Conservation (phyloP, 2,888 invertebrate genomes). For the Drosophila birchii region DNA sequence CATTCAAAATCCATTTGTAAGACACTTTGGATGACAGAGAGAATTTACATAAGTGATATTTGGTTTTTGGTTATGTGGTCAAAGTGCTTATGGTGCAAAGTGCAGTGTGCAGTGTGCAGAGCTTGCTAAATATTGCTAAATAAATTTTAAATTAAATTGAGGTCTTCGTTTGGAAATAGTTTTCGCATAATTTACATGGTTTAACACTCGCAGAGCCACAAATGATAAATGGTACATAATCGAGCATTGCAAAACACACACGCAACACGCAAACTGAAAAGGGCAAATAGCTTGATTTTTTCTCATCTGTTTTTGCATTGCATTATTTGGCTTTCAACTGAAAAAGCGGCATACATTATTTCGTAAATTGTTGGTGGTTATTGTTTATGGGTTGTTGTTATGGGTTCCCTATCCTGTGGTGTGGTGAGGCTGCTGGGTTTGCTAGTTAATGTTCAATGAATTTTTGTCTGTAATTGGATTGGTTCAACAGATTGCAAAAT, state of each 20-base stretch:
- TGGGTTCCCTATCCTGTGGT: slow-evolving; percentile 28
- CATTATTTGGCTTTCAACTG: slow-evolving; percentile 25
- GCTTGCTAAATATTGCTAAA: slow-evolving; percentile 13
- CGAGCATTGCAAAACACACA: slow-evolving; percentile 37
- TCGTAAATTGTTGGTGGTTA: slow-evolving; percentile 10
- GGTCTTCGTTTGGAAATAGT: slow-evolving; percentile 40
- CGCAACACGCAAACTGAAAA: slow-evolving; percentile 22
- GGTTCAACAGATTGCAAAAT: slow-evolving; percentile 19
- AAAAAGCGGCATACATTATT: slow-evolving; percentile 26
- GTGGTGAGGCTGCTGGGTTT: slow-evolving; percentile 30
- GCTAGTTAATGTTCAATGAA: slow-evolving; percentile 24
- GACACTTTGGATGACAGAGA: slow-evolving; percentile 31
- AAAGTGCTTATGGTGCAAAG: slow-evolving; percentile 36
- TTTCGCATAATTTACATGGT: slow-evolving; percentile 61
- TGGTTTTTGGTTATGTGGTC: slow-evolving; percentile 57
- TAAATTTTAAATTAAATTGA: slow-evolving; percentile 48
- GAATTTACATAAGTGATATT: slow-evolving; percentile 48
- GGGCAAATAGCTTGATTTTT: slow-evolving; percentile 15
- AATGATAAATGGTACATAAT: slow-evolving; percentile 41
- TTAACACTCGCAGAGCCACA: slow-evolving; percentile 40
- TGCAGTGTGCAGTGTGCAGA: slow-evolving; percentile 17
- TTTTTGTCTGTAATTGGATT: slow-evolving; percentile 26
- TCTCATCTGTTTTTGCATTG: slow-evolving; percentile 22
- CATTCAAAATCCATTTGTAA: slow-evolving; percentile 65
- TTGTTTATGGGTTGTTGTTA: slow-evolving; percentile 17